phyloP scores from a whole-genome alignment of 2,888 invertebrate species.

The Thelaira solivaga region DNA sequence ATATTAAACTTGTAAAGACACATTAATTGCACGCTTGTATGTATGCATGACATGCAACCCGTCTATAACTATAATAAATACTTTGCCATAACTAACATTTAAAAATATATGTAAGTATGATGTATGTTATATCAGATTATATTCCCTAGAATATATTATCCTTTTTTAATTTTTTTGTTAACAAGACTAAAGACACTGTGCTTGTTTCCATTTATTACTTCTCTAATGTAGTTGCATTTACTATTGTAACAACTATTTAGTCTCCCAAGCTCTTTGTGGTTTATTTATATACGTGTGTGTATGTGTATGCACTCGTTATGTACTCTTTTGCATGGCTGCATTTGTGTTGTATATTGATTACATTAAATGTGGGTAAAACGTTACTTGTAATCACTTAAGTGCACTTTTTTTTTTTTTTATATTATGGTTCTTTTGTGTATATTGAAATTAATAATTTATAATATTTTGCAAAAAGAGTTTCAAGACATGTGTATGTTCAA shows the following conservation, averaged over 20 bases:
- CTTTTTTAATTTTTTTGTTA: too few species aligned
- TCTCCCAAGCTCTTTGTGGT: conserved; percentile 3
- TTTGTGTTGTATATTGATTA: not conserved
- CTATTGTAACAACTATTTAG: conserved; percentile 5
- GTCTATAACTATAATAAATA: not conserved
- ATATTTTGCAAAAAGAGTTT: too few species aligned
- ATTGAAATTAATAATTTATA: too few species aligned
- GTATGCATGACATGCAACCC: not conserved
- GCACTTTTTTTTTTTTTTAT: too few species aligned
- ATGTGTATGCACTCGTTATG: not conserved
- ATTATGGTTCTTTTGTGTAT: too few species aligned
- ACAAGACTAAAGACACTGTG: not conserved
- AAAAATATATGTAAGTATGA: not conserved
- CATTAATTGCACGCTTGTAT: not conserved
- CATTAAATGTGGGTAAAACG: conserved; percentile 19
- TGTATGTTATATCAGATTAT: not conserved
- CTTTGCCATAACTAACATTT: not conserved
- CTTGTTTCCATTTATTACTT: not conserved
- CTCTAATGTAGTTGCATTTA: conserved; percentile 6
- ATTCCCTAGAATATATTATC: not conserved
- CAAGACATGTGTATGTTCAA: too few species aligned
- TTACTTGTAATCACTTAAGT: conserved; percentile 11
- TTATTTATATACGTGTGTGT: not conserved
- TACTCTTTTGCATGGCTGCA: not conserved
- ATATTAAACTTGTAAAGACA: too few species aligned